Base-by-base conservation (phyloP, 2,797 vertebrate genomes). In the Percopsis omiscomaycus region DNA sequence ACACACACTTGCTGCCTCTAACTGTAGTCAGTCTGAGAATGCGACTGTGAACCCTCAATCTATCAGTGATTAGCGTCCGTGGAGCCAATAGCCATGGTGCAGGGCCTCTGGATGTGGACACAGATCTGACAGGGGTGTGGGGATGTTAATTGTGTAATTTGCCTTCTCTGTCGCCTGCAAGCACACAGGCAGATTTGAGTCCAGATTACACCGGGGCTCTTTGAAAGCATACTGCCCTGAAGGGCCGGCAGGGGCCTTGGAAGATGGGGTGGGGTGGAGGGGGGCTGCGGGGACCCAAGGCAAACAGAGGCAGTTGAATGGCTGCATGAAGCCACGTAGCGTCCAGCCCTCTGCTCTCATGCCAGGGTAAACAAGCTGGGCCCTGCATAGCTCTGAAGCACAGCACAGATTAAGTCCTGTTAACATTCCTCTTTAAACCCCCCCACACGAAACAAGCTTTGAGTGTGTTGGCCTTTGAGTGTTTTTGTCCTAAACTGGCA, bases 101-200 rank as follows among this genome's bases (percentile, higher is more conserved):
- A 50, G 8, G 63, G 50, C 55, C 74, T 52, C 75, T 75, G 76
- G 60, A 59, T 75, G 0, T 75, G 0, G 60, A 15, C 86, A 83
- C 74, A 60, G 75, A 86, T 88, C 82, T 75, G 77, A 69, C 47
- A 82, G 66, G 68, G 70, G 16, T 15, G 71, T 61, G 83, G 78
- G 73, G 71, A 71, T 74, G 82, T 87, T 91, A 89, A 89, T 89
- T 88, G 82, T 80, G 82, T 93, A 90, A 92, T 91, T 93, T 91
- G 85, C 84, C 83, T 88, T 88, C 81, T 75, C 86, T 87, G 92
- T 92, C 70, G 80, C 91, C 89, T 86, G 84, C 0, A 10, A 90
- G 84, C 84, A 88, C 88, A 91, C 83, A 85, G 88, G 83, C 92
- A 86, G 89, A 93, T 92, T 89, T 91, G 87, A 93, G 86, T 84